Percentiles rank a stretch among this genome's conserved stretches.
phyloP scores from a whole-genome alignment of 2,888 invertebrate genomes.

The Emesis castigata region DNA sequence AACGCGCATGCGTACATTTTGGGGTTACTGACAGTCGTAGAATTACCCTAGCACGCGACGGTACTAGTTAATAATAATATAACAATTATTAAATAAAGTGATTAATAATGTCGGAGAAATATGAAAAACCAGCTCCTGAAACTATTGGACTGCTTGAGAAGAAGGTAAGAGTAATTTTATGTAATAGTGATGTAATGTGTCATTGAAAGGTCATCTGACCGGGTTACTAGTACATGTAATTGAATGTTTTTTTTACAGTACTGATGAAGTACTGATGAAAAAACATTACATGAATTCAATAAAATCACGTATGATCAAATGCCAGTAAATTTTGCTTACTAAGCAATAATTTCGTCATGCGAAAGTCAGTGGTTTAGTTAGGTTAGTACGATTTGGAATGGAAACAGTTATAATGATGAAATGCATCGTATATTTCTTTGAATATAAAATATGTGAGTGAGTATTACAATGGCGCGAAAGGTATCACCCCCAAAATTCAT shows the following conservation, averaged over 20 bases:
- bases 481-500: background rate
- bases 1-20: constrained; percentile 52
- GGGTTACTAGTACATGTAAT: background rate
- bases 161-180: constrained; percentile 76
- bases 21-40: constrained; percentile 45
- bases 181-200: constrained; percentile 73
- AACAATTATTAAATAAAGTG: background rate
- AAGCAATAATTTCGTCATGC: background rate
- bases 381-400: background rate
- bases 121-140: constrained; percentile 74
- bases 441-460: too few relatives aligned
- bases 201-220: constrained; percentile 77
- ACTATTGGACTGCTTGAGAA: constrained; percentile 80
- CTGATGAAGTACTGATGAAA: background rate
- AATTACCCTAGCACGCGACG: constrained; percentile 30
- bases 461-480: background rate
- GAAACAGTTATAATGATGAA: background rate
- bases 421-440: too few relatives aligned
- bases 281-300: background rate
- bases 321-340: background rate
- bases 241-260: background rate
- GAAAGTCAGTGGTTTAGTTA: background rate
- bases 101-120: constrained; percentile 76
- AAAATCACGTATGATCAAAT: background rate
- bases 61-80: constrained; percentile 22